Evolutionary conservation across 92 coral and sea anemone species (phyloP), one percentile per base, ranked within the genome.

Genomic region (Epizoanthus stellaris): DNA sequence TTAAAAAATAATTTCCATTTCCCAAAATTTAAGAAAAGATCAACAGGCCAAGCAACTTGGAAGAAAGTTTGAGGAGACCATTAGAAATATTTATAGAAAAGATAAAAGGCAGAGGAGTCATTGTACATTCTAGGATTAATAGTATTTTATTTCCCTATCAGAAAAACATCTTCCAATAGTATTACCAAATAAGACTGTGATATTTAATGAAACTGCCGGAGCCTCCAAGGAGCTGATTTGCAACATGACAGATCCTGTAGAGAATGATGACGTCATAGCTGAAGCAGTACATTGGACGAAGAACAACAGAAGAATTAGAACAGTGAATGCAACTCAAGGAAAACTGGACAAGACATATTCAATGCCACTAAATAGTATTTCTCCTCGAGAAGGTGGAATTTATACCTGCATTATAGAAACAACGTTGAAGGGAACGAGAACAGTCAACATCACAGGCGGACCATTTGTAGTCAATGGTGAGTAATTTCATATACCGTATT

Each of bases 381-480:
- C 82, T 38, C 61, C 69, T 43, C 38, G 61, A 59, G 30, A 60
- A 16, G 82, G 82, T 11, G 82, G 82, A 3, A 76, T 54, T n/a
- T 76, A 76, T 76, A 59, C 69, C 0, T 76, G 82, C 52, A 25
- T 76, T 39, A 60, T 76, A 56, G 34, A 59, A 21, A 76, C 82
- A 38, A 39, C 13, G 10, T 39, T 76, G 45, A 25, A 69, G 19
- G 82, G 61, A 53, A 3, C 40, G 1, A 76, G 20, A 60, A 67
- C 82, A 20, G 56, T 76, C 14, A 76, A 76, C 23, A 36, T 58
- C 14, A 36, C 82, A 16, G 82, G 82, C 19, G 69, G 82, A 17
- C 59, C 56, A 52, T 16, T 9, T 39, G 69, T 76, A 16, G 82
- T 76, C 40, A 45, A 57, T 34, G 82, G 82, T 76, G 38, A 76